Evolutionary conservation across 2,113 vertebrate species (phyloP).

Genomic region (Polyodon spathula): DNA sequence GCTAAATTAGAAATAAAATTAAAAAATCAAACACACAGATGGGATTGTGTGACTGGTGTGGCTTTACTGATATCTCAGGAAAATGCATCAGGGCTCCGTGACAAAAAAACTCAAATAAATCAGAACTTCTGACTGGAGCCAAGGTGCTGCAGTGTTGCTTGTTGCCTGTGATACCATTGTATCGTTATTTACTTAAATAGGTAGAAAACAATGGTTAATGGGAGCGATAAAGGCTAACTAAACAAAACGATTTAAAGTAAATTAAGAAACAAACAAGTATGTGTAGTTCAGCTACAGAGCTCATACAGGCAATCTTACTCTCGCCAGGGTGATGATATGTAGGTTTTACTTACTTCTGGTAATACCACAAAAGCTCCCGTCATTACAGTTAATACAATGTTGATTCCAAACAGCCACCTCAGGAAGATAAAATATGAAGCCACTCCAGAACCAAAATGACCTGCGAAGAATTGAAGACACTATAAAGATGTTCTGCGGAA

Average conservation of each 20-base stretch:
- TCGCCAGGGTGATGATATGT: not conserved
- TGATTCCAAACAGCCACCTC: slow-evolving; percentile 94
- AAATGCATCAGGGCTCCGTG: slow-evolving; percentile 34
- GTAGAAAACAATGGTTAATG: not conserved
- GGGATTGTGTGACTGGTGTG: slow-evolving; percentile 4
- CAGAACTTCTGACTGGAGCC: not conserved
- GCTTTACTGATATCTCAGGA: slow-evolving; percentile 25
- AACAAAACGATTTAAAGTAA: too few relatives aligned
- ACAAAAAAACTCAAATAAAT: slow-evolving; percentile 36
- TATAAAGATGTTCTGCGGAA: slow-evolving; percentile 2
- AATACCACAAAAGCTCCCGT: slow-evolving; percentile 89
- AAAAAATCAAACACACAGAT: slow-evolving; percentile 14
- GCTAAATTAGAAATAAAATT: slow-evolving; percentile 50
- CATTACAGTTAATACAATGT: slow-evolving; percentile 89
- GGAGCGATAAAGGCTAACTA: too few relatives aligned
- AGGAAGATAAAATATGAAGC: slow-evolving; percentile 98
- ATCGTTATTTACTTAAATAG: not conserved
- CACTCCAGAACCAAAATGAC: slow-evolving; percentile 95
- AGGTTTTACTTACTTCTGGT: slow-evolving; percentile 74
- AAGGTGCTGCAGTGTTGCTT: not conserved
- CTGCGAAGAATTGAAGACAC: slow-evolving; percentile 38
- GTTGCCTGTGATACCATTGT: not conserved
- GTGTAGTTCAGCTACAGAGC: not conserved
- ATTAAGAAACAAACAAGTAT: too few relatives aligned
- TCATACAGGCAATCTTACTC: not conserved